Conservation (phyloP, 1,140 invertebrate genomes). For the Rhizoglyphus robini region DNA sequence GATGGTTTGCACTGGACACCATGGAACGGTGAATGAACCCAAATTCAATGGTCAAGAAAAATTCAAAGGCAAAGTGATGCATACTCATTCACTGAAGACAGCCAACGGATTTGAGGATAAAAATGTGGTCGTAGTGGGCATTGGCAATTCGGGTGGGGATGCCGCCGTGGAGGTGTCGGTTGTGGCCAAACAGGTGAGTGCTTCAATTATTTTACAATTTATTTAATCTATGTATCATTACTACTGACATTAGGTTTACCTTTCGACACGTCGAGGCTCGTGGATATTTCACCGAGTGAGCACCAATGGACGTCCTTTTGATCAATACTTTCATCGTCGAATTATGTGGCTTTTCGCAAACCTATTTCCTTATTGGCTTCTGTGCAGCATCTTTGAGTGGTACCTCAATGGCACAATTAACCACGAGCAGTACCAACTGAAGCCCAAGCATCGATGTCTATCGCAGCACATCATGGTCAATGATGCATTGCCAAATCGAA, state of each 20-base stretch:
- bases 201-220: not conserved
- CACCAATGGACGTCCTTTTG: conserved; percentile 31
- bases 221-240: not conserved
- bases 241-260: too few relatives aligned
- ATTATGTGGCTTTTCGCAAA: conserved; percentile 20
- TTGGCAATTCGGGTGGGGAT: conserved; percentile 43
- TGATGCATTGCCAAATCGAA: conserved; percentile 40
- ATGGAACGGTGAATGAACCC: conserved; percentile 18
- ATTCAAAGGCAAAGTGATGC: conserved; percentile 33
- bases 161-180: conserved; percentile 38
- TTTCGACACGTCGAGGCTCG: conserved; percentile 37
- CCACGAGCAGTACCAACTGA: conserved; percentile 37
- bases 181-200: conserved; percentile 5
- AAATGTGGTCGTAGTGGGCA: conserved; percentile 38
- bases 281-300: conserved; percentile 38
- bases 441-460: conserved; percentile 35
- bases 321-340: conserved; percentile 25
- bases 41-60: conserved; percentile 28
- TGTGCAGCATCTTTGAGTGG: conserved; percentile 18
- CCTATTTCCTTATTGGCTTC: conserved; percentile 22
- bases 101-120: conserved; percentile 30
- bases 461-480: conserved; percentile 43
- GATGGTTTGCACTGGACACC: conserved; percentile 34
- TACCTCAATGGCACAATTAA: conserved; percentile 33
- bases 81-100: conserved; percentile 10